These are phyloP conservation scores for Chiroxiphia lanceolata DNA, from an alignment of 2,797 vertebrate genomes.

Conservation along the genomic window DNA sequence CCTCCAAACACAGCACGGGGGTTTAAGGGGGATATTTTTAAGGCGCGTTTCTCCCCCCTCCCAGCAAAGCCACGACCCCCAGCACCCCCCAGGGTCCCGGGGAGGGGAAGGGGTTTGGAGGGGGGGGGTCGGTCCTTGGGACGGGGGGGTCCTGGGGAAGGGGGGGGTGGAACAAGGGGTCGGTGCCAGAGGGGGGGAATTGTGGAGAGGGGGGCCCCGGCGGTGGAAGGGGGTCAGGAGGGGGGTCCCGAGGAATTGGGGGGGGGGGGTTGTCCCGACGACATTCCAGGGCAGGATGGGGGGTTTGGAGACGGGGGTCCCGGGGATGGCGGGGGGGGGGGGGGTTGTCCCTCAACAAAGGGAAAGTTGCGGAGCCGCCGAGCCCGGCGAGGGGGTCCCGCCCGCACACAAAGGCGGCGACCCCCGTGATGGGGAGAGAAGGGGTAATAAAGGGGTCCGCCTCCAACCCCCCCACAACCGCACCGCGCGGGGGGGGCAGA, in stretches of 20 bases:
- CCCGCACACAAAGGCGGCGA: conserved; percentile 32
- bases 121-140: neutral
- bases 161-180: neutral
- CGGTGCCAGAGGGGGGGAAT: too few species aligned
- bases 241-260: too few species aligned
- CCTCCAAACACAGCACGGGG: neutral
- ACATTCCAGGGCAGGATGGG: too few species aligned
- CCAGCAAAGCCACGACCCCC: neutral
- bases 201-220: too few species aligned
- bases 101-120: neutral
- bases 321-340: neutral
- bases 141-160: neutral
- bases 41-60: fast-evolving
- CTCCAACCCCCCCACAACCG: neutral
- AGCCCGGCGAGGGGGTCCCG: neutral
- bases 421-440: neutral
- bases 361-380: conserved; percentile 8
- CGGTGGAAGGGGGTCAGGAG: too few species aligned
- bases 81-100: neutral
- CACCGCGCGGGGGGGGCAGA: neutral
- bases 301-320: neutral
- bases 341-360: neutral
- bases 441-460: neutral
- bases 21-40: neutral
- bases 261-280: too few species aligned